Base-by-base conservation (phyloP, 2,113 vertebrate species). In the Actinemys pallida region DNA sequence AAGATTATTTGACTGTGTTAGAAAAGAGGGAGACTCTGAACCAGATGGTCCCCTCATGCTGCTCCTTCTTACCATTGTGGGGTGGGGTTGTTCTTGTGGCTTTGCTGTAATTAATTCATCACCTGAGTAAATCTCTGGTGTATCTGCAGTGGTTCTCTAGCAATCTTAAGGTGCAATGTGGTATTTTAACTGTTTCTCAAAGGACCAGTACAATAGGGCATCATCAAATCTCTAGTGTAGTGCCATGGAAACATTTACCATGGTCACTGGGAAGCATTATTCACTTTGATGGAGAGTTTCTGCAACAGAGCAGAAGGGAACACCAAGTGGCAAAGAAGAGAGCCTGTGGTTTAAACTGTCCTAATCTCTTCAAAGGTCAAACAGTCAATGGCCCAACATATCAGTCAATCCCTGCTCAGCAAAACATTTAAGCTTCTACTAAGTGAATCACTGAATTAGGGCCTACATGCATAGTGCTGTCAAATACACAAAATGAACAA, bases 121-220 rank as follows among this genome's bases (percentile, higher is more conserved):
- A 19, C 62, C 24, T 25, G 24, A 57, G 56, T 57, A 57, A 57
- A 57, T 57, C 56, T 35, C 35, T n/a, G 31, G 31, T 69, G 8
- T 16, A 69, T n/a, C 35, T 19, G 62, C 62, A 35, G 35, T 19
- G 35, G 62, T 35, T n/a, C 62, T 69, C 62, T 9, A 69, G 56
- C 42, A 12, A 65, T 91, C 69, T 10, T 31, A 16, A 0, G 14
- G 42, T 0, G 1, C 16, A 86, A 31, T 4, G 8, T 0, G 0
- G n/a, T 56, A 6, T 56, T 80, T 31, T 79, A 5, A 35, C 72
- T 52, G 35, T 47, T 88, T 88, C 53, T 85, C 39, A 27, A 20
- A 14, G 53, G 45, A 16, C 69, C 69, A 72, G 20, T 5, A 39
- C 8, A 56, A 45, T 22, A 59, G 4, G 45, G 13, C 1, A 78